Base-by-base conservation (phyloP, 2,888 invertebrate species). In the Gastrophysa polygoni region DNA sequence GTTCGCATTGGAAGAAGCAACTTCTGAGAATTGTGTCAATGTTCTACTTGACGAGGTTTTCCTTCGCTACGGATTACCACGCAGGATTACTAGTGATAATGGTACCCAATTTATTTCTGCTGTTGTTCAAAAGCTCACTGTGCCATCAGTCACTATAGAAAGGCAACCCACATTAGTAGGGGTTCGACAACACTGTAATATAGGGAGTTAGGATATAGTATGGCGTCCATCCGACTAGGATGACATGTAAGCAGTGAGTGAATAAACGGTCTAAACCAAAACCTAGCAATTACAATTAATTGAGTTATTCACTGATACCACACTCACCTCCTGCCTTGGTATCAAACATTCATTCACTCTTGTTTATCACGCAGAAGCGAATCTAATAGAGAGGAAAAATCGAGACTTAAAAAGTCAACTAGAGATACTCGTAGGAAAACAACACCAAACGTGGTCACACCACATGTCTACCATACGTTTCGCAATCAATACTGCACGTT, bases 61-160 rank as follows among this genome's bases (percentile, higher is more conserved):
- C 21, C 63, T 74, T 2, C 66, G 78, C 1, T 79, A 73, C 64
- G 79, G 79, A 1, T 46, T 71, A 1, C 79, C 78, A 0, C 24
- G 78, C 1, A 50, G 73, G 44, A 51, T 81, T 0, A 73, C 75
- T 1, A 73, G 72, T 24, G 79, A 81, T 58, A 81, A 80, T 57
- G 80, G 75, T 4, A 21, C 70, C 43, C 78, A 74, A 66, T 79
- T 79, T 57, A 63, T 77, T 1, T 68, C 71, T 14, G 69, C 52
- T 4, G 62, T 75, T 0, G 77, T 78, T 76, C 79, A 79, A 57
- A 71, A 78, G 47, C 61, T 75, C 20, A n/a, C n/a, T n/a, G n/a
- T n/a, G n/a, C n/a, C n/a, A n/a, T n/a, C n/a, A n/a, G n/a, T n/a
- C n/a, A n/a, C n/a, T n/a, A n/a, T n/a, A n/a, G n/a, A n/a, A n/a